Base-by-base conservation (phyloP, 1,140 invertebrate species). In the Panagrolaimus sp. region DNA sequence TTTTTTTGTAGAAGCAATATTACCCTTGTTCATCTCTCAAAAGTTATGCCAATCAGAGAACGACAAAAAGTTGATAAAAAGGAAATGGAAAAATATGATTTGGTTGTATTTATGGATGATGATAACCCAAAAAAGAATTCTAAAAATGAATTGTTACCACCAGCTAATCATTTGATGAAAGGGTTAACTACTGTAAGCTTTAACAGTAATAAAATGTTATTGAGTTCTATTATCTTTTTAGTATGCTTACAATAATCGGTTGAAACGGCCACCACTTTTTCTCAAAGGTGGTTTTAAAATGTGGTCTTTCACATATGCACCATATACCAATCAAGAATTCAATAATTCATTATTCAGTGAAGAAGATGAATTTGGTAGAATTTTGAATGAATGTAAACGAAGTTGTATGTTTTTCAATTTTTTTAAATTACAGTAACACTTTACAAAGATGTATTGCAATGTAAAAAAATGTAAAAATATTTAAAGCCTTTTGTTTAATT, bases 91-190 rank as follows among this genome's bases (percentile, higher is more conserved):
- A 67, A 43, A 5, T 70, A 70, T 43, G 68, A 67, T 21, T 43
- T 70, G 12, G 65, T 70, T n/a, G 68, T 70, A 12, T 67, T 70
- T 3, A 68, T 70, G 68, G 68, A 52, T 38, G 68, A 70, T 7
- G 62, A 70, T n/a, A 28, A 58, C 8, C 21, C 28, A n/a, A 17
- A 2, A 17, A 28, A 12, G 0, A n/a, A 12, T n/a, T n/a, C 21
- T 17, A 28, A 58, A 26, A 28, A 28, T 26, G 10, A 14, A 1
- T 58, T 58, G 17, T 5, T 21, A 8, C 52, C 52, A 58, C 52
- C 52, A 2, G 52, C 52, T 1, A 58, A 58, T 21, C 28, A 21
- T 28, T 58, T 58, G 17, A 21, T 58, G 52, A 58, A 14, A 12
- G 15, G 52, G 12, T 28, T 58, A 12, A 58, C 52, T 5, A 28